Evolutionary conservation across 2,113 vertebrate genomes (phyloP).

Genomic region (Oncorhynchus mykiss): DNA sequence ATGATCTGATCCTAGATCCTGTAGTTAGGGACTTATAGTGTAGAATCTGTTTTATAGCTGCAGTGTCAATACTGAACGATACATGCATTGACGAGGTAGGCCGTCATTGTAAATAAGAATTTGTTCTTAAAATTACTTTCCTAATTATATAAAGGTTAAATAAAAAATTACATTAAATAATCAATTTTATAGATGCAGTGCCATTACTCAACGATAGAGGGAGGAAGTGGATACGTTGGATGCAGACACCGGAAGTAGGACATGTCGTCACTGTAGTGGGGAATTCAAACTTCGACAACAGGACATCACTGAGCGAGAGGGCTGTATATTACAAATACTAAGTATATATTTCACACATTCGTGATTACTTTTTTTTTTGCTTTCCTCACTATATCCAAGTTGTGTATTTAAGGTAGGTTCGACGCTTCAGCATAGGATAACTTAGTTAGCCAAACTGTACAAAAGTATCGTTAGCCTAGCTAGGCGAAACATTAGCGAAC

Average conservation of each 20-base stretch:
- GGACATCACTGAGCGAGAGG: constrained; percentile 29
- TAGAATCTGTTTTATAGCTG: neutral
- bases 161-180: too few relatives aligned
- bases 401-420: neutral
- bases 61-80: neutral
- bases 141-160: too few relatives aligned
- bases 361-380: neutral
- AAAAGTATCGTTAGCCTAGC: neutral
- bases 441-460: neutral
- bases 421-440: neutral
- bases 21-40: too few relatives aligned
- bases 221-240: neutral
- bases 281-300: constrained; percentile 71
- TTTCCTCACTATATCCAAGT: neutral
- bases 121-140: too few relatives aligned
- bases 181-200: too few relatives aligned
- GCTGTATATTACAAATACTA: neutral
- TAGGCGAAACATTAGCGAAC: neutral
- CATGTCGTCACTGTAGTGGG: constrained; percentile 46
- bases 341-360: neutral
- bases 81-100: too few relatives aligned
- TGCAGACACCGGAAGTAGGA: constrained; percentile 56
- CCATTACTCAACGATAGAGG: constrained; percentile 25
- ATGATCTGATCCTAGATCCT: too few relatives aligned
- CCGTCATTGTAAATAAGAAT: too few relatives aligned